Percentiles rank a stretch among this genome's conserved stretches.
Evolutionary conservation across 2,113 vertebrate genomes (phyloP).

Genomic region (Calonectris borealis): DNA sequence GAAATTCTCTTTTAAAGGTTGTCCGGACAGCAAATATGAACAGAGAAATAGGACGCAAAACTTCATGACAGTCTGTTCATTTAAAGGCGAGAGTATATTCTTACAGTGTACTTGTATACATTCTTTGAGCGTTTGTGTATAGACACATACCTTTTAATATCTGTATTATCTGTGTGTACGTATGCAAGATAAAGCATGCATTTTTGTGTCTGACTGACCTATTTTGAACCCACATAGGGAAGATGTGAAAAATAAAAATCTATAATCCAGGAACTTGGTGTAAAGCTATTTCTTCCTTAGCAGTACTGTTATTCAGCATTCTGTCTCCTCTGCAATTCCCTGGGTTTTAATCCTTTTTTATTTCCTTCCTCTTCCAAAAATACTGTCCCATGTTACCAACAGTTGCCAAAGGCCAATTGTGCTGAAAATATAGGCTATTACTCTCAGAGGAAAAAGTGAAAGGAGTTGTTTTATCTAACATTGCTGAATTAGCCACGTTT

Average conservation of each 20-base stretch:
- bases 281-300: constrained; percentile 13
- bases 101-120: neutral
- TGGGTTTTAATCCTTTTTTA: constrained; percentile 34
- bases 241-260: neutral
- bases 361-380: constrained; percentile 56
- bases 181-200: neutral
- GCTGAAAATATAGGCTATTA: constrained; percentile 56
- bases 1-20: neutral
- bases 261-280: neutral
- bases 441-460: neutral
- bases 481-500: constrained; percentile 42
- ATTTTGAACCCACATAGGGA: neutral
- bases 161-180: neutral
- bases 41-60: neutral
- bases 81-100: neutral
- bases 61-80: neutral
- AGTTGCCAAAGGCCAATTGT: constrained; percentile 54
- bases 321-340: constrained; percentile 15
- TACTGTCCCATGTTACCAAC: constrained; percentile 21
- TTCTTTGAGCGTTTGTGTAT: neutral
- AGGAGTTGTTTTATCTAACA: constrained; percentile 35
- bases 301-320: neutral
- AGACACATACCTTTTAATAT: neutral
- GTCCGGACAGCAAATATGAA: neutral
- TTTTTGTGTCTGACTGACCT: neutral